These are phyloP conservation scores for Trichechus manatus DNA, from an alignment of 2,113 vertebrate species.

Conservation along the genomic window DNA sequence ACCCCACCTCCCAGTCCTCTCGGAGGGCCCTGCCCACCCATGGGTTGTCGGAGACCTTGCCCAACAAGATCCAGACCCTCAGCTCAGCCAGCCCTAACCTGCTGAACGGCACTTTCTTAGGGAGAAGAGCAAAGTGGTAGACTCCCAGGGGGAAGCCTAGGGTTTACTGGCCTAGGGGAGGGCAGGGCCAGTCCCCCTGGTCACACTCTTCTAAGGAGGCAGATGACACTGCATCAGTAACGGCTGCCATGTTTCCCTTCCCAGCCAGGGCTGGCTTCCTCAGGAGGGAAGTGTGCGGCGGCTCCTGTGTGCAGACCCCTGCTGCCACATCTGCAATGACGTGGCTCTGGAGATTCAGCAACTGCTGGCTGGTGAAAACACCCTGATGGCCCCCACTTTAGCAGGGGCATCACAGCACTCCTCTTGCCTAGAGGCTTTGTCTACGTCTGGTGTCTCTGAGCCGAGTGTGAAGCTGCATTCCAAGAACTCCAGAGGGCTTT, in stretches of 20 bases:
- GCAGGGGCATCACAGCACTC: neutral
- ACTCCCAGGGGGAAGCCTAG: neutral
- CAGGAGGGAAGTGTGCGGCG: conserved; percentile 57
- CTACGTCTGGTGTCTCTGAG: neutral
- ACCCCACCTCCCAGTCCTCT: neutral
- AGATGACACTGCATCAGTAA: neutral
- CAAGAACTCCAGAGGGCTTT: neutral
- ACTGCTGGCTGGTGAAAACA: neutral
- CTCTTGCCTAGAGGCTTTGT: neutral
- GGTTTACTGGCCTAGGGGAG: neutral
- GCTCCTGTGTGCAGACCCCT: conserved; percentile 71
- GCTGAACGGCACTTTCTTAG: neutral
- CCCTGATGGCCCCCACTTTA: neutral
- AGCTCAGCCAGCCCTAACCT: neutral
- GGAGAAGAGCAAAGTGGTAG: neutral
- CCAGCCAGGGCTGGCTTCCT: conserved; percentile 73
- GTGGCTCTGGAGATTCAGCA: conserved; percentile 72
- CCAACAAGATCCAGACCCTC: neutral
- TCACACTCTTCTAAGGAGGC: neutral
- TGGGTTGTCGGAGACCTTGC: neutral
- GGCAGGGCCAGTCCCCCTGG: no score
- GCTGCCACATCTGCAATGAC: conserved; percentile 70
- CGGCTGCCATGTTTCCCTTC: neutral
- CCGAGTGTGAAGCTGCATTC: neutral
- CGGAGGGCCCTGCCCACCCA: neutral